Evolutionary conservation across 2,797 vertebrate species (phyloP).

Genomic region (Eulemur rubriventer): DNA sequence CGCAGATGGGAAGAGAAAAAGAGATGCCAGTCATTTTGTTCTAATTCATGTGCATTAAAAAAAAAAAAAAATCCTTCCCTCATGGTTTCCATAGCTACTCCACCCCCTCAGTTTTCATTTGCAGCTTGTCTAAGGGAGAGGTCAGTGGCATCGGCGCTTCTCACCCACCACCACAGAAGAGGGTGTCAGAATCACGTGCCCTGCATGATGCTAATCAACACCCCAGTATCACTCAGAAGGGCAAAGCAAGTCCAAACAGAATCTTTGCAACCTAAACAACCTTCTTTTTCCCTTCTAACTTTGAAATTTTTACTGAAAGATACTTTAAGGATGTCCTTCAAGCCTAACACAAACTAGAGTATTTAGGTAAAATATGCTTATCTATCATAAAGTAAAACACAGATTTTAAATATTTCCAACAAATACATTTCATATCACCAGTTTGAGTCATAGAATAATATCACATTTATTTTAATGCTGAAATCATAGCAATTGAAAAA

Average conservation of each 20-base stretch:
- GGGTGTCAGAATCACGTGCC: neutral
- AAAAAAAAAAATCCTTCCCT: conserved; percentile 9
- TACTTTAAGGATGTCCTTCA: neutral
- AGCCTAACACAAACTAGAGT: neutral
- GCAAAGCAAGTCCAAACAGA: neutral
- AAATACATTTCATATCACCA: neutral
- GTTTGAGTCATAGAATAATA: neutral
- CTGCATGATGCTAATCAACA: neutral
- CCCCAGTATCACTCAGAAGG: neutral
- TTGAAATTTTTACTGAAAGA: neutral
- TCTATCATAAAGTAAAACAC: neutral
- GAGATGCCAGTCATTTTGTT: conserved; percentile 6
- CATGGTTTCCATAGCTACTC: conserved; percentile 55
- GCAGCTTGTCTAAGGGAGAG: neutral
- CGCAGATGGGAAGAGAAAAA: conserved; percentile 51
- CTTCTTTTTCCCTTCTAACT: neutral
- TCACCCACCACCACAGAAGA: neutral
- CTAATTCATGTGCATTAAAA: neutral
- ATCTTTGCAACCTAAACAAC: neutral
- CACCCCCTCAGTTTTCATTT: neutral
- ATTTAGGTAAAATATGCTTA: neutral
- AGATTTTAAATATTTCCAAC: conserved; percentile 2
- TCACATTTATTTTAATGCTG: neutral
- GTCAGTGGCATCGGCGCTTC: neutral
- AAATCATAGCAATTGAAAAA: neutral